These are phyloP conservation scores for Pachyseris speciosa DNA, from an alignment of 64 coral and sea anemone species.

Conservation along the genomic window DNA sequence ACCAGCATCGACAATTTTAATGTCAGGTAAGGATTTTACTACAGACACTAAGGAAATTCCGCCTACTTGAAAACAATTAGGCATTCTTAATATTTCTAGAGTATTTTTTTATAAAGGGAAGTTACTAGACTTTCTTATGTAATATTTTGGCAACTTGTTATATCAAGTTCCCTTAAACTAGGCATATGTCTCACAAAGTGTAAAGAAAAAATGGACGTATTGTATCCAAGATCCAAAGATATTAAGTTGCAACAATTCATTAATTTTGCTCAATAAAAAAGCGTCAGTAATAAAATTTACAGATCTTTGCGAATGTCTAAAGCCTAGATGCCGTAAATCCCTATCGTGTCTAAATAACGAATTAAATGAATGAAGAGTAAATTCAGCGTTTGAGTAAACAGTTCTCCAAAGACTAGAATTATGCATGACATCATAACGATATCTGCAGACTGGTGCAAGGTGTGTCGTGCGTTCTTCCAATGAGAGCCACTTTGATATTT, in stretches of 20 bases:
- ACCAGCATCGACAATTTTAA: no score
- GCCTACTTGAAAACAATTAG: constrained; percentile 50
- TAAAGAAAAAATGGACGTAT: constrained; percentile 49
- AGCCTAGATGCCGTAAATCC: constrained; percentile 51
- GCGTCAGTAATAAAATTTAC: constrained; percentile 58
- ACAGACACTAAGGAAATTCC: constrained; percentile 57
- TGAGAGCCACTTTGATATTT: constrained; percentile 60
- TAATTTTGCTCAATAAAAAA: constrained; percentile 64
- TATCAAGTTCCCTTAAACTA: constrained; percentile 58
- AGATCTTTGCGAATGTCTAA: constrained; percentile 53
- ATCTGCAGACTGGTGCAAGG: constrained; percentile 62
- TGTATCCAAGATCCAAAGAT: constrained; percentile 62
- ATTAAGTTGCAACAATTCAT: constrained; percentile 61
- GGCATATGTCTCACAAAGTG: constrained; percentile 55
- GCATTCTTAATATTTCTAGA: constrained; percentile 59
- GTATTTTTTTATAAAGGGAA: constrained; percentile 43
- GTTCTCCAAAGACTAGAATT: constrained; percentile 58
- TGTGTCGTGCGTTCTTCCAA: constrained; percentile 47
- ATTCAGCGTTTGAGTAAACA: constrained; percentile 62
- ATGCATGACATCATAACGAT: constrained; percentile 55
- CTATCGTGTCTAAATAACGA: constrained; percentile 41
- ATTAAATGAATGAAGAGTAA: constrained; percentile 45
- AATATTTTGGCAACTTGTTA: constrained; percentile 66
- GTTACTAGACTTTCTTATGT: constrained; percentile 59
- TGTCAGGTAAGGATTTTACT: constrained; percentile 66